Evolutionary conservation across 2,797 vertebrate species (phyloP).

Genomic region (Sciurus carolinensis): DNA sequence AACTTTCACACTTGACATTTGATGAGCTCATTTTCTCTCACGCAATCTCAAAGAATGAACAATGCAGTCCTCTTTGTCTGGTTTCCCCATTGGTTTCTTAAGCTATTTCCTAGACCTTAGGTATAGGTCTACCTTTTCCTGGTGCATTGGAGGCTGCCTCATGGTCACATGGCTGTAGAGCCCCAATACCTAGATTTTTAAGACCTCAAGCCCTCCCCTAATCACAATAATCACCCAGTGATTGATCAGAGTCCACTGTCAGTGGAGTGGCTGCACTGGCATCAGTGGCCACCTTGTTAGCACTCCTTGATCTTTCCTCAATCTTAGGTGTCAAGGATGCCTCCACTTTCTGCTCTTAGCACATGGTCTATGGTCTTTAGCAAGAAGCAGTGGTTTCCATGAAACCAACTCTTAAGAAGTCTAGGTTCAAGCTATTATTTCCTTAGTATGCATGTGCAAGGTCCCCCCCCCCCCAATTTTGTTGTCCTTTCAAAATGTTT

Average conservation of each 20-base stretch:
- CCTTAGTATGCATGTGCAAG: background rate
- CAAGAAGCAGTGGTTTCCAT: background rate
- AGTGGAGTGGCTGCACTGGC: too few relatives aligned
- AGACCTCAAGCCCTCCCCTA: background rate
- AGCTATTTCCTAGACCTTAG: background rate
- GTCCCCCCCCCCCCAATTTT: background rate
- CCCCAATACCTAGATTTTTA: background rate
- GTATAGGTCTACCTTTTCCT: background rate
- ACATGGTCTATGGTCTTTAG: background rate
- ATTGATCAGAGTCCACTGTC: background rate
- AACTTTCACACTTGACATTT: background rate
- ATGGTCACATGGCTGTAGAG: background rate
- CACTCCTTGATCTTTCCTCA: background rate
- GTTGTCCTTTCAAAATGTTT: conserved; percentile 25
- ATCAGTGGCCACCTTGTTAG: rapidly evolving
- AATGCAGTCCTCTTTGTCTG: rapidly evolving
- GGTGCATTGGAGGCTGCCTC: background rate
- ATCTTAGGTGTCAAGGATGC: rapidly evolving
- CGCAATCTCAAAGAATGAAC: background rate
- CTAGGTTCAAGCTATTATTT: background rate
- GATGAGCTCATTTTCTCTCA: background rate
- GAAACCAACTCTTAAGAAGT: background rate
- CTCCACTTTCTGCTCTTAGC: background rate
- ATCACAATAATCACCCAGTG: background rate
- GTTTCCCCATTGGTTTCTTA: background rate